Conservation (phyloP, 2,113 vertebrate species). For the Noctilio leporinus region DNA sequence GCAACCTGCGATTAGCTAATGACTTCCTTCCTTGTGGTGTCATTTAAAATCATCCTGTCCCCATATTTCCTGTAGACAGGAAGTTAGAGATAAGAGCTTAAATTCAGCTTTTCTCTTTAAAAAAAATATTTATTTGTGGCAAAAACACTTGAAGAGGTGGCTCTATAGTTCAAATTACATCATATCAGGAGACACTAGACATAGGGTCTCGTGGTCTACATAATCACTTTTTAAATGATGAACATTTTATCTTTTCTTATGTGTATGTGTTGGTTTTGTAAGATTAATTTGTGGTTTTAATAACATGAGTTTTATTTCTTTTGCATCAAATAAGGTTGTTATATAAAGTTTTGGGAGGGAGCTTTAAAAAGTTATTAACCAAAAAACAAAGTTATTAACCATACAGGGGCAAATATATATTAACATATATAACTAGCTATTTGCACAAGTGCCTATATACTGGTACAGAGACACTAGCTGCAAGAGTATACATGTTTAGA, state of each 20-base stretch:
- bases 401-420: background rate
- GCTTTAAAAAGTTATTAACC: background rate
- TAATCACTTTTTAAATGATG: background rate
- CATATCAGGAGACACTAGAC: background rate
- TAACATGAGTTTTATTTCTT: background rate
- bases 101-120: background rate
- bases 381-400: background rate
- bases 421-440: background rate
- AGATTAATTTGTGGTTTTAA: background rate
- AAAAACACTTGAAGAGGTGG: background rate
- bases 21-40: background rate
- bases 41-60: background rate
- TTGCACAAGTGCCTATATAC: background rate
- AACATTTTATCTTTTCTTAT: background rate
- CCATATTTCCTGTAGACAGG: background rate
- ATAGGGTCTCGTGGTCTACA: background rate
- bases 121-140: background rate
- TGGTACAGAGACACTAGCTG: background rate
- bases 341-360: background rate
- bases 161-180: background rate
- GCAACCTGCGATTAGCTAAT: background rate
- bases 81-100: background rate
- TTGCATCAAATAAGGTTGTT: background rate
- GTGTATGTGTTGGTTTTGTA: background rate
- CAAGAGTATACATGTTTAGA: background rate